A percentile compares a stretch with the other conserved stretches of the same genome.
These are phyloP conservation scores for Rhinoptilus africanus DNA, from an alignment of 2,113 vertebrate genomes.

Conservation along the genomic window DNA sequence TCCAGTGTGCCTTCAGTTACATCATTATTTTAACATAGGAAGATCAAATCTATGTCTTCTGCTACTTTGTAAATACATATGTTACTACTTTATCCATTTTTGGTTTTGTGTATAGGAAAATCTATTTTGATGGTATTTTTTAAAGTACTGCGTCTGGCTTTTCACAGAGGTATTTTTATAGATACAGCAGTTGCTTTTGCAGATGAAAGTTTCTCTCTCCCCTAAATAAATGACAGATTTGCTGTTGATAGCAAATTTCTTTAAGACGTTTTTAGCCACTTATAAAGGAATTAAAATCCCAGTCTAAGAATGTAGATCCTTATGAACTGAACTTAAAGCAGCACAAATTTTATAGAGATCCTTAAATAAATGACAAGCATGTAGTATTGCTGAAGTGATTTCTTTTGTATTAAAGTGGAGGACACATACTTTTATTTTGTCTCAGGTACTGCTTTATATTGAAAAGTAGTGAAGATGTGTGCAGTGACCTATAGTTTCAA, in stretches of 20 bases:
- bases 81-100: neutral
- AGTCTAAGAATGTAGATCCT: neutral
- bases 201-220: neutral
- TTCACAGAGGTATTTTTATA: neutral
- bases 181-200: neutral
- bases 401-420: neutral
- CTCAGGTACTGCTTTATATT: neutral
- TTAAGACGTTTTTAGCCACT: neutral
- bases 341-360: neutral
- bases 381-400: neutral
- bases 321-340: neutral
- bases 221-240: neutral
- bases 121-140: neutral
- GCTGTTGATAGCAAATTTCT: neutral
- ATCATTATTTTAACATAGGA: neutral
- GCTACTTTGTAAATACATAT: neutral
- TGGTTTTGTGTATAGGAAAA: neutral
- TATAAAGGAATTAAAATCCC: neutral
- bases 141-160: neutral
- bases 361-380: neutral
- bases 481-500: neutral
- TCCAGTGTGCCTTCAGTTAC: neutral
- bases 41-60: neutral
- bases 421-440: neutral
- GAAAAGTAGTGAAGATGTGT: neutral